phyloP scores from a whole-genome alignment of 2,797 vertebrate genomes.

The Dallia pectoralis region DNA sequence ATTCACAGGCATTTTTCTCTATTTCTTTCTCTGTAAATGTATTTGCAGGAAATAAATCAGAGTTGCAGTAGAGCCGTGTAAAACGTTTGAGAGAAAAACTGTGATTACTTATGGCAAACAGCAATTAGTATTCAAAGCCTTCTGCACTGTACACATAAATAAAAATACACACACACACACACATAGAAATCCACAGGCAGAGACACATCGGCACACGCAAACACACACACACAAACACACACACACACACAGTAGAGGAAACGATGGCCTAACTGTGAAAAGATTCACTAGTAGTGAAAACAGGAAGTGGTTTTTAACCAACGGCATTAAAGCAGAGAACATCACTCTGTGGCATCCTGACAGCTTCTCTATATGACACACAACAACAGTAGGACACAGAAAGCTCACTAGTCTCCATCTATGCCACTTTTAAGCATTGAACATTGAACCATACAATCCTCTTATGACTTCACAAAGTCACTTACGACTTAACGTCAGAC shows the following conservation, averaged over 20 bases:
- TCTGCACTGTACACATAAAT: constrained; percentile 17
- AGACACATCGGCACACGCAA: not conserved
- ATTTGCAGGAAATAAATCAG: not conserved
- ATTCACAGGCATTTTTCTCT: not conserved
- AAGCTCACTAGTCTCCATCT: not conserved
- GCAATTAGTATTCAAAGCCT: constrained; percentile 45
- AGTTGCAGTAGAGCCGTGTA: constrained; percentile 11
- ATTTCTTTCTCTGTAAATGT: not conserved
- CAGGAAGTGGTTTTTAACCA: constrained; percentile 73
- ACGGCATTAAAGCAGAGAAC: constrained; percentile 65
- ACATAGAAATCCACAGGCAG: not conserved
- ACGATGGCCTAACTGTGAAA: constrained; percentile 72
- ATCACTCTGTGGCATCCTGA: constrained; percentile 35
- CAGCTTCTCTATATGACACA: not conserved
- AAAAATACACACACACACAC: not conserved
- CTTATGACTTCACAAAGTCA: not conserved
- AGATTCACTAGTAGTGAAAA: constrained; percentile 72
- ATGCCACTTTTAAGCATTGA: not conserved
- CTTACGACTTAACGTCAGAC: not conserved
- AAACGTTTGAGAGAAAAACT: constrained; percentile 56
- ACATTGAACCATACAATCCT: not conserved
- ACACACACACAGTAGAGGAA: constrained; percentile 56
- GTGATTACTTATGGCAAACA: constrained; percentile 67
- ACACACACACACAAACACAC: constrained; percentile 10
- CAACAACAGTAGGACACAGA: not conserved